Evolutionary conservation across 2,888 invertebrate species (phyloP), one percentile per base, ranked within the genome.

Genomic region (Agonopterix subpropinquella): DNA sequence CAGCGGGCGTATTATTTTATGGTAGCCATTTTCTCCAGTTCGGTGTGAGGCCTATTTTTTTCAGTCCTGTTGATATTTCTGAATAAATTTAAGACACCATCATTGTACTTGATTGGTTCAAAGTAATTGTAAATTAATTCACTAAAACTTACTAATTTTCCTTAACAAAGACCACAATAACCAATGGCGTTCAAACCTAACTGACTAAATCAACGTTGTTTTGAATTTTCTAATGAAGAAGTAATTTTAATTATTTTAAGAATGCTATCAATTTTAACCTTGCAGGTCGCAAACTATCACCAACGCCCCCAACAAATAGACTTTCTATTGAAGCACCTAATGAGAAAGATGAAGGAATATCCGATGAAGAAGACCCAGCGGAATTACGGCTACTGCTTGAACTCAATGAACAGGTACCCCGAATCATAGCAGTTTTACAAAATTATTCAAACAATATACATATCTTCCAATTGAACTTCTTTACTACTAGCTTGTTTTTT

Each of bases 381-480:
- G 96, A 97, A 76, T 80, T 97, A 51, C 92, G 95, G 65, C 89
- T 97, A 41, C 92, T 97, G 58, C 85, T 98, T 47, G 97, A 97
- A 78, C 89, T 97, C 45, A 95, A 95, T 70, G 97, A 97, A 80
- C 96, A 96, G 89, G 92, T 91, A 76, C 48, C 18, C 47, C 28
- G 7, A 28, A 28, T 28, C 28, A 28, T 28, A 28, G 28, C 28
- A 7, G 28, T 28, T 28, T 28, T 7, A 28, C 28, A 28, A 28
- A 28, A 28, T 28, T 28, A 28, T 28, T 28, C 1, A 28, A 28
- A 28, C 28, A 4, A 28, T 7, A 28, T n/a, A n/a, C n/a, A n/a
- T 28, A 7, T 28, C 28, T 28, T 28, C 28, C 0, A 28, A 39
- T 10, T 39, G 2, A 42, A 42, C 11, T 8, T 42, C 8, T 13